These are phyloP conservation scores for Agapornis canus DNA, from an alignment of 2,797 vertebrate genomes.

Conservation along the genomic window DNA sequence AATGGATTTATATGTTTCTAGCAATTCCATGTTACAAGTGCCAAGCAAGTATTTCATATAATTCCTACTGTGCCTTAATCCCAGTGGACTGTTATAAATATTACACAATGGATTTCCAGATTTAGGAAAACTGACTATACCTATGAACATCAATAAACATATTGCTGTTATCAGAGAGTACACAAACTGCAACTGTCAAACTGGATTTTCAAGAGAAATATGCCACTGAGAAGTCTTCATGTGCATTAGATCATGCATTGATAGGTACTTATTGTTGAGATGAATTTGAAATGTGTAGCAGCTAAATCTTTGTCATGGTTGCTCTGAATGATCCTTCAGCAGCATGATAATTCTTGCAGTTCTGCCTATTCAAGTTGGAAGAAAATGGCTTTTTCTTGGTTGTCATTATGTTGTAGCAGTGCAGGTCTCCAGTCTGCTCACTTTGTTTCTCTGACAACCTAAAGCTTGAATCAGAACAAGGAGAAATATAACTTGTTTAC, in stretches of 20 bases:
- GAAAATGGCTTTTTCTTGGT: neutral
- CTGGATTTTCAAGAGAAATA: neutral
- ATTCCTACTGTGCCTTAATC: neutral
- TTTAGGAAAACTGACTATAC: neutral
- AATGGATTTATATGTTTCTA: fast-evolving
- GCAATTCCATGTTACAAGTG: neutral
- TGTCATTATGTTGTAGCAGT: neutral
- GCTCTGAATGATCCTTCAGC: neutral
- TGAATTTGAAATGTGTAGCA: neutral
- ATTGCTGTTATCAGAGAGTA: neutral
- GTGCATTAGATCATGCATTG: neutral
- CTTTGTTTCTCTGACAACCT: neutral
- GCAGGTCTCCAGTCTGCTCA: neutral
- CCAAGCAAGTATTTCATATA: neutral
- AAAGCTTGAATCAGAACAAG: neutral
- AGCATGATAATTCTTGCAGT: fast-evolving
- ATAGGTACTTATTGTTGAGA: neutral
- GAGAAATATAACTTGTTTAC: neutral
- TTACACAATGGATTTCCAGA: neutral
- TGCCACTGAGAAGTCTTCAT: neutral
- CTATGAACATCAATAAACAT: neutral
- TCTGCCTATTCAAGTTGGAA: neutral
- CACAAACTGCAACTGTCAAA: neutral
- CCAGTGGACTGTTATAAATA: neutral
- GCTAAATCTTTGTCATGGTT: neutral